Base-by-base conservation (phyloP, 2,113 vertebrate species). In the Pelecanus crispus region DNA sequence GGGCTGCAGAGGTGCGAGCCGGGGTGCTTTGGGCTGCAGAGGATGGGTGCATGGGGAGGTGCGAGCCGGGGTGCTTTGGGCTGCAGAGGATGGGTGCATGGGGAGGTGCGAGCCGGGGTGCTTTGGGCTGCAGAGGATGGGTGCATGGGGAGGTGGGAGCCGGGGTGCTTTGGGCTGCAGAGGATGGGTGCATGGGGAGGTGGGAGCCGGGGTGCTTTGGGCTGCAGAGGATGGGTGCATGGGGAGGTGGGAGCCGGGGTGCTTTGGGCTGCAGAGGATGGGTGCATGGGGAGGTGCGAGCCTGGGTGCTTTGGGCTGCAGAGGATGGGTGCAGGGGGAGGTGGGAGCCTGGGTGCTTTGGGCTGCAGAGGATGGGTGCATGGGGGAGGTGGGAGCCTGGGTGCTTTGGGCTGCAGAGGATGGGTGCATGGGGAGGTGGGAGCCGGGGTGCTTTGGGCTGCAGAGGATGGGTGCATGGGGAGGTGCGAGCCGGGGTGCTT, bases 301-400 rank as follows among this genome's bases (percentile, higher is more conserved):
- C 4, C 61, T 32, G 2, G 45, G 34, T 29, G 71, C 56, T 47
- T 49, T 8, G 28, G 73, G 79, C 58, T 15, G 34, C 19, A 1
- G 7, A 2, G 67, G 59, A 12, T 0, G 1, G 66, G 18, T 8
- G 49, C n/a, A n/a, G n/a, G n/a, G n/a, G n/a, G n/a, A n/a, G n/a
- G n/a, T n/a, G n/a, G n/a, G n/a, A 38, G 50, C 4, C 61, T 32
- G 2, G 45, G 34, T 29, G 71, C 56, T 47, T 49, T 8, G 28
- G 73, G 79, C 58, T 15, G 34, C 19, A 1, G 7, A 2, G 67
- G 59, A 12, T 0, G 1, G 66, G 18, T 8, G 49, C 7, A 55
- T 1, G 14, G 78, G 82, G n/a, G n/a, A n/a, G n/a, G n/a, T n/a
- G n/a, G n/a, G n/a, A 38, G 50, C 4, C 61, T 32, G 2, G 45